Percentiles rank a stretch among this genome's conserved stretches.
Evolutionary conservation across 2,888 invertebrate genomes (phyloP).

Genomic region (Cabera pusaria): DNA sequence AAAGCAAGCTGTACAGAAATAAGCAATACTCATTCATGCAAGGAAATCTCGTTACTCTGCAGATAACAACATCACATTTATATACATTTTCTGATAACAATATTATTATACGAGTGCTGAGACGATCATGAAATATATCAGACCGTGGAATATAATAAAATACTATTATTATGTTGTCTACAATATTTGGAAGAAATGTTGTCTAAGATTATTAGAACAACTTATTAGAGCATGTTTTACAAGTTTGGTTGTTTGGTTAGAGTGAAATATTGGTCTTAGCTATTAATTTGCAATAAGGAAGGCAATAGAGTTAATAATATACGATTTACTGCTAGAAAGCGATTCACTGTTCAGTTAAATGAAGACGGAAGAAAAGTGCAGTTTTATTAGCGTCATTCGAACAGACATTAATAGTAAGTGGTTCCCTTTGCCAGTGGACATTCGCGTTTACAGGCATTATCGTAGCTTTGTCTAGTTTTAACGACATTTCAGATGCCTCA

Average conservation of each 20-base stretch:
- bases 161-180: constrained; percentile 4
- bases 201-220: constrained; percentile 8
- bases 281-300: too few relatives aligned
- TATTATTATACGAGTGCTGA: constrained; percentile 23
- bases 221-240: too few relatives aligned
- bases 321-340: constrained; percentile 8
- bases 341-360: constrained; percentile 13
- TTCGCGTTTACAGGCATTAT: constrained; percentile 5
- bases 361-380: constrained; percentile 2
- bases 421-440: constrained; percentile 10
- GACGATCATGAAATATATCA: constrained; percentile 15
- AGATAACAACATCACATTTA: constrained; percentile 36
- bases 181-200: constrained; percentile 4
- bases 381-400: constrained; percentile 5
- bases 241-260: too few relatives aligned
- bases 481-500: constrained; percentile 5
- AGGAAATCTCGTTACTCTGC: constrained; percentile 81
- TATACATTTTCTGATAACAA: constrained; percentile 32
- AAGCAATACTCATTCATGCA: constrained; percentile 67
- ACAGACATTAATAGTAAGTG: constrained; percentile 10
- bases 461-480: constrained; percentile 7
- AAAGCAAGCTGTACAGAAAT: constrained; percentile 34
- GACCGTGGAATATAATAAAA: constrained; percentile 10
- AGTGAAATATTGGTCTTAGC: too few relatives aligned
- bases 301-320: too few relatives aligned